phyloP scores from a whole-genome alignment of 2,888 invertebrate species.

The Anticlea derivata region DNA sequence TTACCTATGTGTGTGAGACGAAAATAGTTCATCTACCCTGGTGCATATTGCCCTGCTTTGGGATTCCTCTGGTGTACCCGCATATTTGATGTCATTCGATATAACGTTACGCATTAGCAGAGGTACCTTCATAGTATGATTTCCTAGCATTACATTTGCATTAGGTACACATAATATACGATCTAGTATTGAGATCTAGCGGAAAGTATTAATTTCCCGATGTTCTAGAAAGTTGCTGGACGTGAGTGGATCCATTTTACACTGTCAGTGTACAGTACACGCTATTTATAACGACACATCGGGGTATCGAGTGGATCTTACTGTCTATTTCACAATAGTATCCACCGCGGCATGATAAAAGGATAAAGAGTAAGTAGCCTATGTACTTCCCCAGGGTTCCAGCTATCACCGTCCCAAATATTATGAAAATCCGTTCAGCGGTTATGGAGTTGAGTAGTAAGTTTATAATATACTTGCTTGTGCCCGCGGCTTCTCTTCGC shows the following conservation, averaged over 20 bases:
- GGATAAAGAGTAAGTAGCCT: too few species aligned
- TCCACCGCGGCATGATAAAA: background rate
- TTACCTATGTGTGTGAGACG: too few species aligned
- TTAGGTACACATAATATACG: constrained; percentile 28
- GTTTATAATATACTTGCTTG: too few species aligned
- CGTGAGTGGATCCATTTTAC: constrained; percentile 21
- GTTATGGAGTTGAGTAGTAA: too few species aligned
- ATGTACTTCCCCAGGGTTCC: too few species aligned
- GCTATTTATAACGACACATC: constrained; percentile 8
- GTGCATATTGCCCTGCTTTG: too few species aligned
- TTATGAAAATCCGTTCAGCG: too few species aligned
- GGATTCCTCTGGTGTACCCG: background rate
- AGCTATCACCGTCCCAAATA: too few species aligned
- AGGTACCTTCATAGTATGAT: constrained; percentile 22
- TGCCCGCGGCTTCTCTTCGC: too few species aligned
- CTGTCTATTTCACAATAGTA: too few species aligned
- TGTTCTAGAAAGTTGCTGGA: constrained; percentile 60
- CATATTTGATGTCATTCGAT: constrained; percentile 20
- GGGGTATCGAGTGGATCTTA: background rate
- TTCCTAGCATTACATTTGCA: constrained; percentile 47
- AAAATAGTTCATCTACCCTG: too few species aligned
- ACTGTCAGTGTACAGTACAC: constrained; percentile 15
- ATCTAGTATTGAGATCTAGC: constrained; percentile 48
- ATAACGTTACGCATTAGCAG: constrained; percentile 17
- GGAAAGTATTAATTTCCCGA: constrained; percentile 67